phyloP scores from a whole-genome alignment of 1,140 invertebrate species.

The Hydropsyche tenuis region DNA sequence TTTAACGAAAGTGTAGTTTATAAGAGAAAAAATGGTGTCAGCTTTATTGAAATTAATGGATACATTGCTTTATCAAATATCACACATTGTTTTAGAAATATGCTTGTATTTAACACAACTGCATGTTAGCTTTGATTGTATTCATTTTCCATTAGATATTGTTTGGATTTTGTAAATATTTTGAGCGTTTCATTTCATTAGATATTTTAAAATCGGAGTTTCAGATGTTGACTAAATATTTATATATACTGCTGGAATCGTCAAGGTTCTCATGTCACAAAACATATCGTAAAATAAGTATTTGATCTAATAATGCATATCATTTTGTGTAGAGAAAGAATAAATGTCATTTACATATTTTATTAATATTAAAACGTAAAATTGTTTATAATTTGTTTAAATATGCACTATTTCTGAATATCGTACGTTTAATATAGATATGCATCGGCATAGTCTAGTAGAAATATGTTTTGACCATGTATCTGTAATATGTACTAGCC shows the following conservation, averaged over 20 bases:
- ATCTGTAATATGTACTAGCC: slow-evolving; percentile 37
- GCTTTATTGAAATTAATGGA: slow-evolving; percentile 50
- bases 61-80: slow-evolving; percentile 31
- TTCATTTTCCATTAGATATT: neutral
- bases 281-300: slow-evolving; percentile 1
- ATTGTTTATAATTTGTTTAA: neutral
- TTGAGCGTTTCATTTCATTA: too few relatives aligned
- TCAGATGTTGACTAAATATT: too few relatives aligned
- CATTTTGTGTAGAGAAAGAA: slow-evolving; percentile 1
- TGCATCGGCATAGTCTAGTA: neutral
- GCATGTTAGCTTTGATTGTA: neutral
- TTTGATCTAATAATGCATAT: slow-evolving; percentile 16
- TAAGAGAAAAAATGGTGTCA: slow-evolving; percentile 48
- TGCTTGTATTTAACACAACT: slow-evolving; percentile 5
- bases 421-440: neutral
- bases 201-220: too few relatives aligned
- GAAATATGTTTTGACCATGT: slow-evolving; percentile 18
- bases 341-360: neutral
- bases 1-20: slow-evolving; percentile 27
- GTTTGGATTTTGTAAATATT: too few relatives aligned
- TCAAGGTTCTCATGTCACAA: too few relatives aligned
- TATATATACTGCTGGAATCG: too few relatives aligned
- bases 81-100: neutral
- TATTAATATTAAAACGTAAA: neutral
- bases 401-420: slow-evolving; percentile 35